These are phyloP conservation scores for Pipistrellus nathusii DNA, from an alignment of 2,797 vertebrate genomes.

Conservation along the genomic window DNA sequence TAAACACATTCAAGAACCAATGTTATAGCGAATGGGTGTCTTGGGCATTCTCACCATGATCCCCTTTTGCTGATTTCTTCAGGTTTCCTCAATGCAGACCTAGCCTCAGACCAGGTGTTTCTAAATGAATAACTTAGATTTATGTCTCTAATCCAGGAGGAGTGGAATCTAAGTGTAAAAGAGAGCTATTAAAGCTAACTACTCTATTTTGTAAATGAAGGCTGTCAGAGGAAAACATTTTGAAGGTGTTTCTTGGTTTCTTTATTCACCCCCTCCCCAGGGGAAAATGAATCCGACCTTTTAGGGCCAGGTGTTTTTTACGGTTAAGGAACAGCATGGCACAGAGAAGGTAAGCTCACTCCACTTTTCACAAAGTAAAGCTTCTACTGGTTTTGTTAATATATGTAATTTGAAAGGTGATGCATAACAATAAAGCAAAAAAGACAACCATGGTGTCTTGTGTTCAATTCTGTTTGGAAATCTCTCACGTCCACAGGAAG, in stretches of 20 bases:
- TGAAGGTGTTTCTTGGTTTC: conserved; percentile 67
- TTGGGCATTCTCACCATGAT: neutral
- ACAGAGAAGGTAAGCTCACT: conserved; percentile 63
- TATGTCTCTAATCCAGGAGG: conserved; percentile 52
- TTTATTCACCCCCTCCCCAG: neutral
- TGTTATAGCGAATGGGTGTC: neutral
- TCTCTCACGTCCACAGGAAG: neutral
- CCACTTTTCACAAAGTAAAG: conserved; percentile 64
- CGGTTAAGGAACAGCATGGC: conserved; percentile 57
- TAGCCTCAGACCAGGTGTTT: conserved; percentile 71
- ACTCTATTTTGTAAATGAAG: conserved; percentile 44
- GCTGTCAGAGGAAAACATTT: conserved; percentile 74
- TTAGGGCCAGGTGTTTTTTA: conserved; percentile 81
- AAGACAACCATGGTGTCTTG: neutral
- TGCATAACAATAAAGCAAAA: conserved; percentile 30
- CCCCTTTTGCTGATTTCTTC: neutral
- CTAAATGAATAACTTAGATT: conserved; percentile 70
- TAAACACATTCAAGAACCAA: neutral
- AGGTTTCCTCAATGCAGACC: neutral
- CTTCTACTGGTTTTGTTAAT: conserved; percentile 25
- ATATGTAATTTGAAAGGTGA: conserved; percentile 51
- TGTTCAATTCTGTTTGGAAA: conserved; percentile 64
- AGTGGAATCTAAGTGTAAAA: conserved; percentile 62
- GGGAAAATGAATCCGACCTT: conserved; percentile 54
- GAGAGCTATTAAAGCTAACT: conserved; percentile 65